These are phyloP conservation scores for Drosophila pallidifrons DNA, from an alignment of 1,140 invertebrate genomes.

Conservation along the genomic window DNA sequence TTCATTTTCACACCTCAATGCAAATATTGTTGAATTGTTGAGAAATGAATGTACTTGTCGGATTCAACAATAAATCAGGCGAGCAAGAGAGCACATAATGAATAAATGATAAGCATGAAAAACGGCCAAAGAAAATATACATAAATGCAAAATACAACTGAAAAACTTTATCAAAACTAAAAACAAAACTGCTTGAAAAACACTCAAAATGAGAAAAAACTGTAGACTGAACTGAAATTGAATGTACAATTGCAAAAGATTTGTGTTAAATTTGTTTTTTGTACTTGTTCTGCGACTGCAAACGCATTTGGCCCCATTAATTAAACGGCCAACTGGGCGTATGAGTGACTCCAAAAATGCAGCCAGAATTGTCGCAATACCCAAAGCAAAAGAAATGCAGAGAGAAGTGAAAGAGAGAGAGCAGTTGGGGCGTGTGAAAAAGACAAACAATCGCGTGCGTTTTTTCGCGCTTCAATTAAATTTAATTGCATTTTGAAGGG, in stretches of 20 bases:
- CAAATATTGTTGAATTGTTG: slow-evolving; percentile 63
- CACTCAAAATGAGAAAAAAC: slow-evolving; percentile 14
- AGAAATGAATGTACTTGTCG: slow-evolving; percentile 41
- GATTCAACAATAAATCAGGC: slow-evolving; percentile 52
- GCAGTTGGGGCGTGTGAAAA: slow-evolving; percentile 58
- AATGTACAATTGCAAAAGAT: slow-evolving; percentile 40
- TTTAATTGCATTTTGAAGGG: slow-evolving; percentile 85
- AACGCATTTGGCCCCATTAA: slow-evolving; percentile 66
- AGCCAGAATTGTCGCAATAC: slow-evolving; percentile 10
- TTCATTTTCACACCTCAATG: slow-evolving; percentile 67
- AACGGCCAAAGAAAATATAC: slow-evolving; percentile 28
- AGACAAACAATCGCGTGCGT: slow-evolving; percentile 53
- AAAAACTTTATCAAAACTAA: slow-evolving; percentile 35
- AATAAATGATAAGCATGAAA: slow-evolving; percentile 70
- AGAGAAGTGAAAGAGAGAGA: slow-evolving; percentile 4
- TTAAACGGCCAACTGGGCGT: slow-evolving; percentile 73
- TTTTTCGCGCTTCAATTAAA: slow-evolving; percentile 84
- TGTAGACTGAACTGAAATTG: slow-evolving; percentile 27
- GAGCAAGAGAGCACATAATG: slow-evolving; percentile 48
- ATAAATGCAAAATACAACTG: slow-evolving; percentile 1
- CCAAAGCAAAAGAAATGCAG: not conserved
- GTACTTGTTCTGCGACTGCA: slow-evolving; percentile 32
- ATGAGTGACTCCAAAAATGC: slow-evolving; percentile 43
- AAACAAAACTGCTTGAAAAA: slow-evolving; percentile 37
- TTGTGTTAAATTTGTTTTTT: slow-evolving; percentile 22